Base-by-base conservation (phyloP, 2,797 vertebrate genomes). In the Dipus sagitta region DNA sequence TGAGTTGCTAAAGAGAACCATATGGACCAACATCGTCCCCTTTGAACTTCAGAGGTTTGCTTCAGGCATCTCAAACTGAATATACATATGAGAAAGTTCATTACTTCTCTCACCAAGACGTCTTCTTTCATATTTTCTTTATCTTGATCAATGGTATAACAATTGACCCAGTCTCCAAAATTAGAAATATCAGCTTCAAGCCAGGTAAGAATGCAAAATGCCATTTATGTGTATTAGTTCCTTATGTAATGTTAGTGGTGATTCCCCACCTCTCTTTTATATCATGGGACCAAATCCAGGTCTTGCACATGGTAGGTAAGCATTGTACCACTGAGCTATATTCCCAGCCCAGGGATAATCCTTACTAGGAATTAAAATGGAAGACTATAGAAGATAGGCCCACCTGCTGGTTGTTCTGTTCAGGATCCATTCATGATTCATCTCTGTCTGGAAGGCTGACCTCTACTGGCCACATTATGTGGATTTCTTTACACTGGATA, bases 71-170 rank as follows among this genome's bases (percentile, higher is more conserved):
- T 85, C 71, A 70, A 93, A 75, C 38, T 58, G 85, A 83, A 89
- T 62, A 47, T 24, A 18, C 58, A 13, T 65, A 21, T n/a, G 30
- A 80, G 23, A 70, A 86, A 80, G 65, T 89, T 82, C n/a, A 88
- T 23, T 79, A 52, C 32, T 82, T 65, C 30, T 82, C 54, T 93
- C 77, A 78, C 60, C 28, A 65, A 83, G 90, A 76, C n/a, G 9
- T 86, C 54, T 74, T 79, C 30, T 34, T 93, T 67, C 78, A n/a
- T 54, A 83, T 82, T 89, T 93, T 62, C n/a, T 89, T 89, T 82
- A 77, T 78, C 26, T 68, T 65, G 9, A 60, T 47, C 52, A 93
- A n/a, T 86, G 18, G 20, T 54, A 7, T 7, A 78, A 67, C 24
- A 72, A 47, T 28, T 42, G 72, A 75, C 15, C 28, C 92, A 82